A percentile compares a stretch with the other conserved stretches of the same genome.
Conservation (phyloP, 2,113 vertebrate species). For the Odocoileus virginianus region DNA sequence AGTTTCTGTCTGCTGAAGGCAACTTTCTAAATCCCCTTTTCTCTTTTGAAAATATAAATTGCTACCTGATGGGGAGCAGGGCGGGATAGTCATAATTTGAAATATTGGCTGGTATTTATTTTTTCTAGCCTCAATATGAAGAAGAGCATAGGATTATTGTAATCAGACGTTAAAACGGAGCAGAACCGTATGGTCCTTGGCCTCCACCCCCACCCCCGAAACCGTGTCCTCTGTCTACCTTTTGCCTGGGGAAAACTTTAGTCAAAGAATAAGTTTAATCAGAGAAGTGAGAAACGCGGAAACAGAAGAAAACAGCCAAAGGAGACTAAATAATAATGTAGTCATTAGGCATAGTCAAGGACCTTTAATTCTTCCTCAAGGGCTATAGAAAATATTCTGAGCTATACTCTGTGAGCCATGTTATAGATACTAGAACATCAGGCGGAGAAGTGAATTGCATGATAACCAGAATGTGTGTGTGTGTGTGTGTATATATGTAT, state of each 20-base stretch:
- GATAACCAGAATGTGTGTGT: neutral
- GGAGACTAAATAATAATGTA: neutral
- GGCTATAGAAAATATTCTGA: neutral
- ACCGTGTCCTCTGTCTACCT: neutral
- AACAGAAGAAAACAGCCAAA: neutral
- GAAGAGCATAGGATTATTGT: neutral
- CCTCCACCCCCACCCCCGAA: neutral
- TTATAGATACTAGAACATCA: neutral
- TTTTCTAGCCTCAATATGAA: neutral
- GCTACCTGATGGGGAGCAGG: neutral
- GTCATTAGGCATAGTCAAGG: neutral
- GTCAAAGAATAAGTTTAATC: neutral
- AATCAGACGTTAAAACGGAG: neutral
- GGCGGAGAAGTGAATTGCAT: neutral
- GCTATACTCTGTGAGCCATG: neutral
- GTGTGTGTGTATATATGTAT: fast-evolving
- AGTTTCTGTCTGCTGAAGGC: neutral
- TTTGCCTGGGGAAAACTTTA: neutral
- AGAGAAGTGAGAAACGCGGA: neutral
- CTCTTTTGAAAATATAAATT: neutral
- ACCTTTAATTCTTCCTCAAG: neutral
- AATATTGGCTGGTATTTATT: neutral
- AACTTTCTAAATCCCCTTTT: neutral
- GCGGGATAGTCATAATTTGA: neutral
- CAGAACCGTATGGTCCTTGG: neutral